Evolutionary conservation across 1,140 invertebrate genomes (phyloP).

Genomic region (Drosophila ercepeae): DNA sequence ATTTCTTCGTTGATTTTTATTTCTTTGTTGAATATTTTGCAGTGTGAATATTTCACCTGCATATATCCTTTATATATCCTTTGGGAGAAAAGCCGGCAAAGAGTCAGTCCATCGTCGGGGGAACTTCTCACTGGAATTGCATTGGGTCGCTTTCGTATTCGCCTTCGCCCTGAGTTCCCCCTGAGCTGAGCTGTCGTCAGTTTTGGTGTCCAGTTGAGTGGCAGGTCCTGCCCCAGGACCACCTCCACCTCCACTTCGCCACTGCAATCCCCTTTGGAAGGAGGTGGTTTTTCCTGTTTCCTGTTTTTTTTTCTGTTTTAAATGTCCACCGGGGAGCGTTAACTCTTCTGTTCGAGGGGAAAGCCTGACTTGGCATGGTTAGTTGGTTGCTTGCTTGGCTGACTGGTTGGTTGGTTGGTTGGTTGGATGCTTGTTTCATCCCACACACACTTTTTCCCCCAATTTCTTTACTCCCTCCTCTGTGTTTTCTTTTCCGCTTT

Average conservation of each 20-base stretch:
- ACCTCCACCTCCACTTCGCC: background rate
- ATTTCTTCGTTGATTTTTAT: background rate
- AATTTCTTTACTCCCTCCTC: constrained; percentile 6
- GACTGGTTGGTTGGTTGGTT: constrained; percentile 44
- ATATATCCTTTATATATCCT: constrained; percentile 16
- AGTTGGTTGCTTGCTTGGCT: constrained; percentile 45
- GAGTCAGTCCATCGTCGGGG: constrained; percentile 35
- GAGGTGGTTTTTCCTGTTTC: background rate
- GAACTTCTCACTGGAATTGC: constrained; percentile 2
- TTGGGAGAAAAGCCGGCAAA: constrained; percentile 15
- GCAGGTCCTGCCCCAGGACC: constrained; percentile 44
- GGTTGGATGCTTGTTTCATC: constrained; percentile 47
- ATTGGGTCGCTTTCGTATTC: constrained; percentile 12
- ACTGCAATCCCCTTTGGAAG: background rate
- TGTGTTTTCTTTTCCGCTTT: constrained; percentile 34
- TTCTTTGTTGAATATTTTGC: background rate
- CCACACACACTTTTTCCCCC: constrained; percentile 2
- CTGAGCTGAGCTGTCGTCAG: constrained; percentile 71
- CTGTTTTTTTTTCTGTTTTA: constrained; percentile 30
- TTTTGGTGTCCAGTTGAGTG: constrained; percentile 64
- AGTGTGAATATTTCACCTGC: background rate
- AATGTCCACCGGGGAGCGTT: constrained; percentile 64
- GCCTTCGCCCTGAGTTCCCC: constrained; percentile 14
- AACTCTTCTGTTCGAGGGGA: constrained; percentile 46
- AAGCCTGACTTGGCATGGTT: constrained; percentile 39